Base-by-base conservation (phyloP, 2,113 vertebrate genomes). In the Lepisosteus oculatus region DNA sequence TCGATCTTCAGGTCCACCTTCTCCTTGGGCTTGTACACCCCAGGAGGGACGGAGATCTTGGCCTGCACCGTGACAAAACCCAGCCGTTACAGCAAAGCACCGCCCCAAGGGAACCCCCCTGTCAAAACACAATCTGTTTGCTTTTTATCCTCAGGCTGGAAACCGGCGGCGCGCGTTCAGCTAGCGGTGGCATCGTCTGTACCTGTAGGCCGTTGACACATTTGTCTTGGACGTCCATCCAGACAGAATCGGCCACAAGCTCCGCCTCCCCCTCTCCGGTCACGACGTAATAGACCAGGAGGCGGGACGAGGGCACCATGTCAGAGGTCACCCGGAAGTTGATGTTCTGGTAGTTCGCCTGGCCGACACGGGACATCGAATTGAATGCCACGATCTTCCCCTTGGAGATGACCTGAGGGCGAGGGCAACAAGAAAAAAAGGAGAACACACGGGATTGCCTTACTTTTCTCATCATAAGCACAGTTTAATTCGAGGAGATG, bases 211-310 rank as follows among this genome's bases (percentile, higher is more conserved):
- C 85, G 8, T 92, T 94, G 55, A 93, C 80, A 84, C 97, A 99
- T 29, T 91, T 93, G 72, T 88, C 93, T 69, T 84, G 86, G 69
- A 99, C 82, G 0, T 94, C 85, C 73, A 99, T 74, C 95, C 96
- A 97, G 4, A 95, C 74, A 0, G 96, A 96, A 79, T 98, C 96
- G 7, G 95, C 94, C 62, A 98, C 95, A 73, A 98, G 80, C 80
- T 98, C 97, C 0, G 93, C 85, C 0, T 70, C 87, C 43, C 86
- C 76, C 76, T 95, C 95, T 67, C 91, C 95, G 0, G 57, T 84
- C 65, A 95, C 83, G 44, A 97, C 88, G 83, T 97, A 97, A 79
- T 96, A 98, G 72, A 96, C 95, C 77, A 98, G 68, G 44, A 99
- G 85, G 1, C 97, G 90, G 41, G 93, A 86, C 15, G 96, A 97